Evolutionary conservation across 2,888 invertebrate species (phyloP).

Genomic region (Ctenicera cuprea): DNA sequence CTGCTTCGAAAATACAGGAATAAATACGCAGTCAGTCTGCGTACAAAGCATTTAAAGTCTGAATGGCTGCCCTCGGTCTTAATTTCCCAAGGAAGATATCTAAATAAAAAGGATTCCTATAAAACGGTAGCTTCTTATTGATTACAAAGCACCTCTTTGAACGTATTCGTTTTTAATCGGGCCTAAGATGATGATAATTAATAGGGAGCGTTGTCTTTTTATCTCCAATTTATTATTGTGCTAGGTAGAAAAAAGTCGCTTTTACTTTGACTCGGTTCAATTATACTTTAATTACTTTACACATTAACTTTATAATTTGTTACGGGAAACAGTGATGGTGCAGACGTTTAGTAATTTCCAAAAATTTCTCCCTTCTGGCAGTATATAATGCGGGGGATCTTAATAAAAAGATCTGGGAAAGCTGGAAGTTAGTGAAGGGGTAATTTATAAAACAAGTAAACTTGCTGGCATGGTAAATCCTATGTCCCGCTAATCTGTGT

Average conservation of each 20-base stretch:
- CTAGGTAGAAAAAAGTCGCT: constrained; percentile 1
- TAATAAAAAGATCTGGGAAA: constrained; percentile 21
- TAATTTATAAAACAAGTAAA: constrained; percentile 35
- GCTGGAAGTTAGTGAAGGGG: constrained; percentile 24
- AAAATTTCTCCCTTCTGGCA: constrained; percentile 8
- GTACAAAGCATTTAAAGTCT: constrained; percentile 45
- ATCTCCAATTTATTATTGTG: constrained; percentile 13
- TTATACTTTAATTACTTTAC: background rate
- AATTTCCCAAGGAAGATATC: constrained; percentile 44
- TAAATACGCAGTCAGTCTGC: constrained; percentile 41
- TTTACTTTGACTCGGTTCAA: constrained; percentile 16
- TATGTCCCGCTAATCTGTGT: constrained; percentile 39
- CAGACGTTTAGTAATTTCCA: constrained; percentile 17
- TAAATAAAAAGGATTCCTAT: constrained; percentile 53
- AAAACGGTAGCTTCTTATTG: constrained; percentile 57
- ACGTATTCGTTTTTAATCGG: constrained; percentile 43
- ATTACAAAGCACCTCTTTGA: constrained; percentile 53
- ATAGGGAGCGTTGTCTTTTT: constrained; percentile 35
- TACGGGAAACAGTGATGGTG: background rate
- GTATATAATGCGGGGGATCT: constrained; percentile 22
- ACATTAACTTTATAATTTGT: constrained; percentile 13
- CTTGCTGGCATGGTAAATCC: constrained; percentile 36
- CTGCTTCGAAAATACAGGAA: constrained; percentile 38
- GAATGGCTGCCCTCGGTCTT: constrained; percentile 43
- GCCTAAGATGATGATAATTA: constrained; percentile 36